phyloP scores from a whole-genome alignment of 2,113 vertebrate species.

The Naja naja region DNA sequence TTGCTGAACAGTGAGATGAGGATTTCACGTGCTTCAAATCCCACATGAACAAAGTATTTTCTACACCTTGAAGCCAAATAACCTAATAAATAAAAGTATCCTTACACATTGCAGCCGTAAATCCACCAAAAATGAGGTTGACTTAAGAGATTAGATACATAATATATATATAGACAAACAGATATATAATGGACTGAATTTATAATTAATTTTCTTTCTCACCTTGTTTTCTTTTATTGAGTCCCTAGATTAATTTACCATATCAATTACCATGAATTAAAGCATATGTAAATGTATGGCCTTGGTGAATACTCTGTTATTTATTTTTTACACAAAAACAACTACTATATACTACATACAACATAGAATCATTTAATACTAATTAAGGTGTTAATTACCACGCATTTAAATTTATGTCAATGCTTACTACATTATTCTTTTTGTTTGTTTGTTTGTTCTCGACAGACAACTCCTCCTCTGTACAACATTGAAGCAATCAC shows the following conservation, averaged over 20 bases:
- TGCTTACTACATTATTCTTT: background rate
- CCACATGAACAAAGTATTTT: no score
- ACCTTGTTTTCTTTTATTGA: background rate
- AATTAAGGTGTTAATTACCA: background rate
- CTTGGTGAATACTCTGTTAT: background rate
- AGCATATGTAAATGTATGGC: background rate
- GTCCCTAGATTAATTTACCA: background rate
- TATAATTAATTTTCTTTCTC: background rate
- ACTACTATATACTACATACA: conserved; percentile 71
- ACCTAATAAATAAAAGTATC: no score
- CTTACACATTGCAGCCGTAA: no score
- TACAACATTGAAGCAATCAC: conserved; percentile 69
- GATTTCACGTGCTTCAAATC: no score
- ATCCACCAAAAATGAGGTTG: background rate
- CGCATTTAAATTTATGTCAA: background rate
- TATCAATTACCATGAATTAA: background rate
- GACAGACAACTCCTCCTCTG: conserved; percentile 75
- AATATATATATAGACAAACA: background rate
- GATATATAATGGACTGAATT: background rate
- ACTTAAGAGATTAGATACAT: background rate
- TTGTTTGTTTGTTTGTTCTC: background rate
- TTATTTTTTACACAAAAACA: conserved; percentile 62
- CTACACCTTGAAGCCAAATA: no score
- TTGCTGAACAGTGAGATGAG: no score
- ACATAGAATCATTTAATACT: conserved; percentile 39